Conservation (phyloP, 2,888 invertebrate genomes). For the Seladonia tumulorum region DNA sequence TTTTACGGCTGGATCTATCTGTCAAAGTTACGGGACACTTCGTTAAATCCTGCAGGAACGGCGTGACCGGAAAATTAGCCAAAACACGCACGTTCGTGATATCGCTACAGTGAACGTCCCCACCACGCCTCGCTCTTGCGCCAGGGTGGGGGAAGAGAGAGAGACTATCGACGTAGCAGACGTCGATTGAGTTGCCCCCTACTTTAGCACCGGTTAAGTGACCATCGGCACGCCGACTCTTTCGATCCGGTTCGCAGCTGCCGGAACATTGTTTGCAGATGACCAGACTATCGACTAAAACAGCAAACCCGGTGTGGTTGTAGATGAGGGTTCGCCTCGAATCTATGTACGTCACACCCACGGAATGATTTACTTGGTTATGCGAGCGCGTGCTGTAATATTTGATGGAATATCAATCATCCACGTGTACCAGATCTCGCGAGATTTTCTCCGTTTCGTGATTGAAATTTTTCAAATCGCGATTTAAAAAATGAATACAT, state of each 20-base stretch:
- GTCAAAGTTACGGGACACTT: no score
- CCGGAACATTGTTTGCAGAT: slow-evolving; percentile 67
- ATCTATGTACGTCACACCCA: neutral
- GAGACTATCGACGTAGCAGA: slow-evolving; percentile 9
- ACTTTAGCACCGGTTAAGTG: slow-evolving; percentile 35
- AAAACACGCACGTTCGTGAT: neutral
- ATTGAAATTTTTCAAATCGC: no score
- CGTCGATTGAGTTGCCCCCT: slow-evolving; percentile 12
- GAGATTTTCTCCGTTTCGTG: neutral
- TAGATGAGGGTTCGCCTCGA: slow-evolving; percentile 31
- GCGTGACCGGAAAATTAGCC: no score
- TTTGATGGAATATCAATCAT: neutral
- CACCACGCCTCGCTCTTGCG: neutral
- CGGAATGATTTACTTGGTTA: slow-evolving; percentile 2
- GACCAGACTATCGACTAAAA: slow-evolving; percentile 61
- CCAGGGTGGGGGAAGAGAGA: neutral
- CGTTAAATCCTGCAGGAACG: no score
- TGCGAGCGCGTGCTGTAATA: neutral
- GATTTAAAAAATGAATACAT: no score
- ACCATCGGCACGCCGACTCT: slow-evolving; percentile 35
- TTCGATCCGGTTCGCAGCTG: slow-evolving; percentile 65
- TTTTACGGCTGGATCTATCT: no score
- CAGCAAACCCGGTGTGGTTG: slow-evolving; percentile 58
- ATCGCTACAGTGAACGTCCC: neutral
- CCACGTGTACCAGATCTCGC: neutral